Conservation (phyloP, 2,797 vertebrate genomes). For the Delichon dasypus region DNA sequence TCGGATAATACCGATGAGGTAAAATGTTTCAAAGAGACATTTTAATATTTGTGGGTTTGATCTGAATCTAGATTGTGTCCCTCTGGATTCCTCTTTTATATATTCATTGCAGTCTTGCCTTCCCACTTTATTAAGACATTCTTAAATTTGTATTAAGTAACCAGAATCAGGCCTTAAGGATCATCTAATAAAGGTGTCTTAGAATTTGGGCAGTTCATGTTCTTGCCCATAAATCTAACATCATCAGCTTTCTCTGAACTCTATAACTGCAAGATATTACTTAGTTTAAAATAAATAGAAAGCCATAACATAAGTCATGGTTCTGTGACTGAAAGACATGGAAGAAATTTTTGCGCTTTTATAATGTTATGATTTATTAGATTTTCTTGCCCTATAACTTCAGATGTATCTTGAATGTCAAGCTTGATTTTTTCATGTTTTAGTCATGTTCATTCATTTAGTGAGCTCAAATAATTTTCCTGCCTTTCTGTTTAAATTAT, state of each 20-base stretch:
- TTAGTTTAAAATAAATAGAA: conserved; percentile 47
- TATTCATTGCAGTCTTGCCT: background rate
- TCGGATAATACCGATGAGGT: background rate
- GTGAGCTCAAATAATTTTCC: conserved; percentile 32
- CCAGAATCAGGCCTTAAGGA: background rate
- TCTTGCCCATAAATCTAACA: background rate
- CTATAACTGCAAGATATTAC: background rate
- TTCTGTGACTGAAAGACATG: conserved; percentile 11
- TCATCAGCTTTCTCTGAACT: background rate
- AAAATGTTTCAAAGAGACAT: background rate
- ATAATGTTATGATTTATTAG: conserved; percentile 35
- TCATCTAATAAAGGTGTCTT: background rate
- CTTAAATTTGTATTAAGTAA: conserved; percentile 17
- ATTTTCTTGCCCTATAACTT: conserved; percentile 59
- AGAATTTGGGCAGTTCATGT: background rate
- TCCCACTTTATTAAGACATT: background rate
- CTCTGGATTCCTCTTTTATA: background rate
- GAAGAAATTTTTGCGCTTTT: conserved; percentile 12
- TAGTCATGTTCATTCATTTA: conserved; percentile 52
- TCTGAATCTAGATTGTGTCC: background rate
- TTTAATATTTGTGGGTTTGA: background rate
- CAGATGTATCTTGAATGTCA: conserved; percentile 53
- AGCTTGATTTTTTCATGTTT: conserved; percentile 31
- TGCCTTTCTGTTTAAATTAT: conserved; percentile 37
- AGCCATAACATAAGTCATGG: background rate